Conservation (phyloP, 2,797 vertebrate genomes). For the Tangara arthus region DNA sequence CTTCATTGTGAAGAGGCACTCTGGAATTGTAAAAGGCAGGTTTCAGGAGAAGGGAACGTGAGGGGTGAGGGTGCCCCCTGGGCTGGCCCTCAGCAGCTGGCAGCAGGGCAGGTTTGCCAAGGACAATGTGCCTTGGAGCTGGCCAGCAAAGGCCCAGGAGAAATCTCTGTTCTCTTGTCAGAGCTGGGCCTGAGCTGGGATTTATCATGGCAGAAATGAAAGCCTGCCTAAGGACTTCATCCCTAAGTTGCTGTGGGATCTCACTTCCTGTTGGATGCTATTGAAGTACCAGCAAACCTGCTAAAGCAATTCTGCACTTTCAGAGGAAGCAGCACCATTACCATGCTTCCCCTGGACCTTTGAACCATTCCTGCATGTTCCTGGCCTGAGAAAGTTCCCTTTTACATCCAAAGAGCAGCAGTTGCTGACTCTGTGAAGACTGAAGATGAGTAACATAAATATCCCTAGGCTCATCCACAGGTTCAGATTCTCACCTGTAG, state of each 20-base stretch:
- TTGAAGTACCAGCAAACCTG: background rate
- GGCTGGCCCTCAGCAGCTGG: background rate
- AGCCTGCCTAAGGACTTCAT: background rate
- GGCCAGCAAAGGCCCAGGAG: background rate
- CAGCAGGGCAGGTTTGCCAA: background rate
- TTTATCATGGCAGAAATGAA: background rate
- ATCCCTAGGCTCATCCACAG: background rate
- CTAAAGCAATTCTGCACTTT: background rate
- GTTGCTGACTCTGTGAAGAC: background rate
- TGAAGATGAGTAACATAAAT: background rate
- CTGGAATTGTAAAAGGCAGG: background rate
- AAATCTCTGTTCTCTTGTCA: background rate
- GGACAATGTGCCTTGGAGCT: background rate
- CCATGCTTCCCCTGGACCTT: background rate
- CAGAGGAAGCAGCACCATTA: background rate
- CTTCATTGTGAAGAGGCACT: background rate
- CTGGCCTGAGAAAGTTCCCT: background rate
- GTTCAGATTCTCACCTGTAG: background rate
- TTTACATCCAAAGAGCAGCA: background rate
- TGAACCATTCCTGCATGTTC: background rate
- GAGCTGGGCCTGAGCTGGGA: background rate
- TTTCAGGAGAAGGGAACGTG: background rate
- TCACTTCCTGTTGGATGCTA: background rate
- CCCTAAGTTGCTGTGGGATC: background rate
- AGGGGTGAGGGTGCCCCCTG: background rate